These are phyloP conservation scores for Varanus salvator DNA, from an alignment of 2,113 vertebrate species.

Conservation along the genomic window DNA sequence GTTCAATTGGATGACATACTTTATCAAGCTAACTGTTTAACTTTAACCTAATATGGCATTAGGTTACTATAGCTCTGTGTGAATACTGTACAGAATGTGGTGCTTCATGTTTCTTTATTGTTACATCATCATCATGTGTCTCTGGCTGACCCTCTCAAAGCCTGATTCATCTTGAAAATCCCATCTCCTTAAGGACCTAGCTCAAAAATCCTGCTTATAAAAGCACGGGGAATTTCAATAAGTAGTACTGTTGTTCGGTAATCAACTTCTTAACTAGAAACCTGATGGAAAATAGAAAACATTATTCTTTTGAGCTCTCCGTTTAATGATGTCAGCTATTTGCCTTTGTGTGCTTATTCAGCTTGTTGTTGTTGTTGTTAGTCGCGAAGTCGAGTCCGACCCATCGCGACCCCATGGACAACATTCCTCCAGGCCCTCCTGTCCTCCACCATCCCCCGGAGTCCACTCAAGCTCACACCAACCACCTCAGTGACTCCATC, in stretches of 20 bases:
- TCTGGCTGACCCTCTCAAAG: neutral
- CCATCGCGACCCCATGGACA: too few species aligned
- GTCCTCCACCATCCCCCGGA: too few species aligned
- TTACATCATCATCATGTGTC: neutral
- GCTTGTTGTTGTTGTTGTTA: too few species aligned
- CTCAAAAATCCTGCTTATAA: neutral
- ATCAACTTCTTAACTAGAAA: neutral
- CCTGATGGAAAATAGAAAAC: neutral
- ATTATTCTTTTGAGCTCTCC: neutral
- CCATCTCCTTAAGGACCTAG: neutral
- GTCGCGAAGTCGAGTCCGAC: too few species aligned
- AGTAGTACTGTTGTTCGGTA: neutral
- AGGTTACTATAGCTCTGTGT: neutral
- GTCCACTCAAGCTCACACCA: too few species aligned
- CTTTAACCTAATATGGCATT: neutral
- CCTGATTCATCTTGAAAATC: neutral
- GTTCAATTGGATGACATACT: neutral
- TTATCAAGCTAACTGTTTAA: neutral
- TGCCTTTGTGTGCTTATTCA: neutral
- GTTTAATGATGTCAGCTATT: neutral
- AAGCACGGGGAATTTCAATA: neutral
- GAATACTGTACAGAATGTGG: neutral
- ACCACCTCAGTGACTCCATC: too few species aligned
- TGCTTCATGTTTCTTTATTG: neutral
- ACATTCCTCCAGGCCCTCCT: too few species aligned